These are phyloP conservation scores for Leptarthrus brevirostris DNA, from an alignment of 2,888 invertebrate genomes.

Conservation along the genomic window DNA sequence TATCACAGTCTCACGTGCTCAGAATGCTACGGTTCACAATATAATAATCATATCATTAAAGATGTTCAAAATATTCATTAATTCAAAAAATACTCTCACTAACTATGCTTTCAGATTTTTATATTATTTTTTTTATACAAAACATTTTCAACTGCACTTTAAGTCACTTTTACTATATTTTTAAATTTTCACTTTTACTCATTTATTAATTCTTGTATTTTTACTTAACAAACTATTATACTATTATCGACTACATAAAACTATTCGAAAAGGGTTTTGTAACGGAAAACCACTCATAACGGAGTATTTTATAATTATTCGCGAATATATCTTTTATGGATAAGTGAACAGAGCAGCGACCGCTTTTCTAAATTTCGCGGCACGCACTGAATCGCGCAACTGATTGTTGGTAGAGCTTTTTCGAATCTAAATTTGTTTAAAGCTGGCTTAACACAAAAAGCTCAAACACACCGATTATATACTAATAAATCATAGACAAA, in stretches of 20 bases:
- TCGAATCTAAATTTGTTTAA: constrained; percentile 38
- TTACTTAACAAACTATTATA: too few species aligned
- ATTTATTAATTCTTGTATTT: too few species aligned
- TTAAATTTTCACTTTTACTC: too few species aligned
- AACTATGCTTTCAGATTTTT: too few species aligned
- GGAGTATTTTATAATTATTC: neutral
- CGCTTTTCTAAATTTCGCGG: constrained; percentile 36
- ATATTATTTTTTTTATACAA: neutral
- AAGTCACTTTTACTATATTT: too few species aligned
- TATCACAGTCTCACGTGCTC: constrained; percentile 35
- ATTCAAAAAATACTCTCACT: too few species aligned
- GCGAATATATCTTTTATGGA: neutral
- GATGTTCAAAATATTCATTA: neutral
- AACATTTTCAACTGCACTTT: constrained; percentile 5
- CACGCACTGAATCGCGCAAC: constrained; percentile 46
- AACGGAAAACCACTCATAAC: neutral
- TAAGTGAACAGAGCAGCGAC: neutral
- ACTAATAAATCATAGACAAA: constrained; percentile 26
- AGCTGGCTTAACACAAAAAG: constrained; percentile 32
- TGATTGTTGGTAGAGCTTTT: constrained; percentile 29
- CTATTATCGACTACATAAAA: neutral
- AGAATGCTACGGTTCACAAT: too few species aligned
- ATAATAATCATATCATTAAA: too few species aligned
- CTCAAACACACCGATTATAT: constrained; percentile 24
- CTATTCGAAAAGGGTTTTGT: neutral